Evolutionary conservation across 2,888 invertebrate genomes (phyloP).

Genomic region (Geophilus truncorum): DNA sequence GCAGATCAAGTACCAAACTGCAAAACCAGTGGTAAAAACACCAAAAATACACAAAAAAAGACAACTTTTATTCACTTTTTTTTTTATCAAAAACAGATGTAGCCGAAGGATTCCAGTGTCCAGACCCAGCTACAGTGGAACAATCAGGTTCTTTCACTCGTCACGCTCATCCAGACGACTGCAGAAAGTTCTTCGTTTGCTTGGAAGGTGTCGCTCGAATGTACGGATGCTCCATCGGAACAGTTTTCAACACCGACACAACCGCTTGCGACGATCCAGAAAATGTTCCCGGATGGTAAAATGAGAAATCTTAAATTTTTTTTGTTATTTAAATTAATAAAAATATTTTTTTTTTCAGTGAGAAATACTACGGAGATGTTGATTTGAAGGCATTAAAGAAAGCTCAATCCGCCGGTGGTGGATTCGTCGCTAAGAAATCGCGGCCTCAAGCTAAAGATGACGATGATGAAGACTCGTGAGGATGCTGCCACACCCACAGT

Average conservation of each 20-base stretch:
- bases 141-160: constrained; percentile 76
- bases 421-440: constrained; percentile 22
- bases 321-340: background rate
- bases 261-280: constrained; percentile 93
- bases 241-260: constrained; percentile 85
- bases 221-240: constrained; percentile 92
- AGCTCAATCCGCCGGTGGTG: constrained; percentile 58
- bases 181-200: constrained; percentile 89
- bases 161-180: constrained; percentile 80
- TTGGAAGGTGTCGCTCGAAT: constrained; percentile 83
- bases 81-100: constrained; percentile 61
- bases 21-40: constrained; percentile 74
- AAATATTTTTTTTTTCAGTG: constrained; percentile 38
- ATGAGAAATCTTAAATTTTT: constrained; percentile 11
- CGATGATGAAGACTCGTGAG: constrained; percentile 30
- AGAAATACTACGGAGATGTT: constrained; percentile 42
- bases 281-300: constrained; percentile 91
- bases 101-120: constrained; percentile 82
- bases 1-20: constrained; percentile 91
- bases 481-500: background rate
- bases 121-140: constrained; percentile 67
- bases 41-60: background rate
- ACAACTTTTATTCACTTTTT: background rate
- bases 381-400: constrained; percentile 47
- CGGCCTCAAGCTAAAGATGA: background rate